Evolutionary conservation across 1,140 invertebrate species (phyloP), one percentile per base, ranked within the genome.

Genomic region (Drosophila aff.): DNA sequence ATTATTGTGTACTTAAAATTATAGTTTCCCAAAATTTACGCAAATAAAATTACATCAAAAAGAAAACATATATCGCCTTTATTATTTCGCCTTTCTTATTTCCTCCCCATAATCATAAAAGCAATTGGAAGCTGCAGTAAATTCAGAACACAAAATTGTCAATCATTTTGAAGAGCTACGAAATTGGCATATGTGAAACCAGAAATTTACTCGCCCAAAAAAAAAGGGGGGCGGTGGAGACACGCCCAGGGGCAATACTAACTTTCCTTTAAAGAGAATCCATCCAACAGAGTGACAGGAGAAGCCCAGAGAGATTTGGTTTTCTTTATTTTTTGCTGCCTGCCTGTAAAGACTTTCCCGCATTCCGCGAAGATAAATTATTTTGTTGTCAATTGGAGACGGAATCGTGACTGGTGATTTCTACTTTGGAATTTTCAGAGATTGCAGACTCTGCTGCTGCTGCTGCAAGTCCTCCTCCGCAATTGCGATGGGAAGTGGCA

Each of bases 321-420:
- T 50, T 68, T 55, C 38, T 38, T 38, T 55, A 16, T 23, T 36
- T 36, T 50, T 50, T 31, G 49, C n/a, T 38, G 33, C 4, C 1
- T n/a, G 53, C 53, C 53, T 49, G 41, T 28, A 28, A 60, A 72
- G 53, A 73, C 69, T 73, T 73, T 73, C 69, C 69, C 69, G 69
- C 69, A 73, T 85, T 85, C 80, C 82, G 74, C 52, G 65, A 18
- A 81, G 67, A 78, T 78, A 78, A 85, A 81, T 85, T 81, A 81
- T 85, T 75, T 87, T 80, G 73, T 83, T 89, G 80, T 83, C 81
- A 89, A 77, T 83, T 64, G 63, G 75, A 76, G 58, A 57, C 38
- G 53, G 41, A 76, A 67, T 76, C 82, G 82, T 86, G 82, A 85
- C 82, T 86, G 80, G 64, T 60, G 82, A 85, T 85, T 85, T 85